phyloP scores from a whole-genome alignment of 2,797 vertebrate genomes.

The Sciaenops ocellatus region DNA sequence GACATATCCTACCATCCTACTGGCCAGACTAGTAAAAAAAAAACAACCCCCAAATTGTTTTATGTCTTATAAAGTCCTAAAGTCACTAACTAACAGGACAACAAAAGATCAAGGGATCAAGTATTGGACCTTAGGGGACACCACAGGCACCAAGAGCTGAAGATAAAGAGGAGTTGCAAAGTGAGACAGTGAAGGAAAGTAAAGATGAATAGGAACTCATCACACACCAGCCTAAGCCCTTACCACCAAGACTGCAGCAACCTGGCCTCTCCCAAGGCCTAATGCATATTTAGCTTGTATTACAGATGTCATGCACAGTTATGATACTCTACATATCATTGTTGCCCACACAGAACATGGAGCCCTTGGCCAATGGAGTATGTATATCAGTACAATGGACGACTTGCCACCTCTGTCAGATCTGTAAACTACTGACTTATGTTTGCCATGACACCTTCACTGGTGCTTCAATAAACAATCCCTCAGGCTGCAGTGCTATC shows the following conservation, averaged over 20 bases:
- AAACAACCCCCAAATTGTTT: neutral
- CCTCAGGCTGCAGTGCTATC: neutral
- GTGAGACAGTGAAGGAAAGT: neutral
- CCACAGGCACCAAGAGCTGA: neutral
- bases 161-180: neutral
- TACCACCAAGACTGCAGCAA: neutral
- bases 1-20: neutral
- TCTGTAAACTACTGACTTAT: constrained; percentile 11
- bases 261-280: neutral
- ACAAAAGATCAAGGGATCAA: neutral
- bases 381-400: neutral
- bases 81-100: neutral
- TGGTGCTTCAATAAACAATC: constrained; percentile 1
- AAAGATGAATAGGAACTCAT: neutral
- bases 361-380: constrained; percentile 12
- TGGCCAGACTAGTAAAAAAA: neutral
- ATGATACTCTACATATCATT: neutral
- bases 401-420: constrained; percentile 45
- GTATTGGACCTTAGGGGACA: neutral
- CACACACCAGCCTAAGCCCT: neutral
- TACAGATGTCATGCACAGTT: neutral
- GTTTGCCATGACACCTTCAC: constrained; percentile 26
- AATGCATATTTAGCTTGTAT: neutral
- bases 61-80: neutral
- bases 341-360: constrained; percentile 9